phyloP scores from a whole-genome alignment of 1,140 invertebrate genomes.

The Caerostris darwini region DNA sequence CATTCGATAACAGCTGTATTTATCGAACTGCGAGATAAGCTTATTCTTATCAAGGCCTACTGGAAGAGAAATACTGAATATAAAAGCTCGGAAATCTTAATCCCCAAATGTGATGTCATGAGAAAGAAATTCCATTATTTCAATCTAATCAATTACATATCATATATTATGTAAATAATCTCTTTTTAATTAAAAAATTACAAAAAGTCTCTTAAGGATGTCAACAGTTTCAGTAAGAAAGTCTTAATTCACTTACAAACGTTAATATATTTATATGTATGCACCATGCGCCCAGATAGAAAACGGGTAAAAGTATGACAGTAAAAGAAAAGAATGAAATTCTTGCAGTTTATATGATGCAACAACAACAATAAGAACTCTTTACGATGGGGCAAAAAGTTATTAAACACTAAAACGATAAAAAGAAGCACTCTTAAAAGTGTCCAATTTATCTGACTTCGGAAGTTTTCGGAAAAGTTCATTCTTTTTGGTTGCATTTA shows the following conservation, averaged over 20 bases:
- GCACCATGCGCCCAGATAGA: too few relatives aligned
- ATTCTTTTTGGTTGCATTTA: not conserved
- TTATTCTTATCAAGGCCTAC: slow-evolving; percentile 21
- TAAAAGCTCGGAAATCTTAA: slow-evolving; percentile 28
- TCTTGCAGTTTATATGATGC: too few relatives aligned
- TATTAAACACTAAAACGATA: not conserved
- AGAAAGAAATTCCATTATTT: slow-evolving; percentile 54
- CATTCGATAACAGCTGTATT: slow-evolving; percentile 32
- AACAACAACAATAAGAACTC: too few relatives aligned
- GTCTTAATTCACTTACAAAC: too few relatives aligned
- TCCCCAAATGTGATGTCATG: slow-evolving; percentile 45
- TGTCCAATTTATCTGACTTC: not conserved
- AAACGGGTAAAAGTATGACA: too few relatives aligned
- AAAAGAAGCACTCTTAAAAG: not conserved
- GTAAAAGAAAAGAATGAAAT: too few relatives aligned
- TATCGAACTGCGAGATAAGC: slow-evolving; percentile 6
- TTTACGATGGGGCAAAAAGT: too few relatives aligned
- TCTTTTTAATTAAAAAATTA: too few relatives aligned
- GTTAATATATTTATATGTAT: too few relatives aligned
- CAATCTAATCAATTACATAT: not conserved
- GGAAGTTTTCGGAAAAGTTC: not conserved
- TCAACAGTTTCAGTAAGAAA: too few relatives aligned
- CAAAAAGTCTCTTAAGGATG: too few relatives aligned
- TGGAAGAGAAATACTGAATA: not conserved
- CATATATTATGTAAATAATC: too few relatives aligned